Conservation (phyloP, 2,888 invertebrate species). For the Choristoneura rosaceana region DNA sequence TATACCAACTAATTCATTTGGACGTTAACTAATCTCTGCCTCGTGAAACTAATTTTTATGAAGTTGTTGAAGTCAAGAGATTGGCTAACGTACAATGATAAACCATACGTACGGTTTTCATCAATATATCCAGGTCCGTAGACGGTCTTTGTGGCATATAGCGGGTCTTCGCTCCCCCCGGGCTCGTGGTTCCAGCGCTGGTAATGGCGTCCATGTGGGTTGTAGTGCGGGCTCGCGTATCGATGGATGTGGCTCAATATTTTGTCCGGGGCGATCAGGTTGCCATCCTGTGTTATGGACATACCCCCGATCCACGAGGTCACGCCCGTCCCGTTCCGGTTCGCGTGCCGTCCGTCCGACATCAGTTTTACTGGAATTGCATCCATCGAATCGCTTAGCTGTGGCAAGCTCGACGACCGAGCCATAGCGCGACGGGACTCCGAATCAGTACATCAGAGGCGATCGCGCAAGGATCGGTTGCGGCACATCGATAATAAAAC, state of each 20-base stretch:
- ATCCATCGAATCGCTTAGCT: slow-evolving; percentile 83
- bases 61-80: slow-evolving; percentile 45
- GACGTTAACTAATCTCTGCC: slow-evolving; percentile 66
- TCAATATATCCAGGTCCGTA: slow-evolving; percentile 83
- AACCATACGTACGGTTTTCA: slow-evolving; percentile 83
- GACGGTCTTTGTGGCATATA: slow-evolving; percentile 85
- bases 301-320: slow-evolving; percentile 84
- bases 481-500: slow-evolving; percentile 61
- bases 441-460: slow-evolving; percentile 65
- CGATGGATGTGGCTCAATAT: slow-evolving; percentile 82
- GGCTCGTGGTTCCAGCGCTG: slow-evolving; percentile 83
- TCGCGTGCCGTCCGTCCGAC: slow-evolving; percentile 78
- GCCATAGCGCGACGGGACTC: slow-evolving; percentile 75
- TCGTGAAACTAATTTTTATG: slow-evolving; percentile 6
- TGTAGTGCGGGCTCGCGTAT: slow-evolving; percentile 83
- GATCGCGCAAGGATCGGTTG: slow-evolving; percentile 74
- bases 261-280: slow-evolving; percentile 82
- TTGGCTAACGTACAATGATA: slow-evolving; percentile 58
- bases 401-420: slow-evolving; percentile 71
- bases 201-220: slow-evolving; percentile 80
- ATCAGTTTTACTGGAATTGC: slow-evolving; percentile 85
- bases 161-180: slow-evolving; percentile 81
- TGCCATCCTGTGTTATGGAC: slow-evolving; percentile 83
- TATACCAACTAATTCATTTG: slow-evolving; percentile 56
- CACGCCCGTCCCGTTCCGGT: slow-evolving; percentile 76